phyloP scores from a whole-genome alignment of 1,140 invertebrate species.

The Trinorchestia longiramus region DNA sequence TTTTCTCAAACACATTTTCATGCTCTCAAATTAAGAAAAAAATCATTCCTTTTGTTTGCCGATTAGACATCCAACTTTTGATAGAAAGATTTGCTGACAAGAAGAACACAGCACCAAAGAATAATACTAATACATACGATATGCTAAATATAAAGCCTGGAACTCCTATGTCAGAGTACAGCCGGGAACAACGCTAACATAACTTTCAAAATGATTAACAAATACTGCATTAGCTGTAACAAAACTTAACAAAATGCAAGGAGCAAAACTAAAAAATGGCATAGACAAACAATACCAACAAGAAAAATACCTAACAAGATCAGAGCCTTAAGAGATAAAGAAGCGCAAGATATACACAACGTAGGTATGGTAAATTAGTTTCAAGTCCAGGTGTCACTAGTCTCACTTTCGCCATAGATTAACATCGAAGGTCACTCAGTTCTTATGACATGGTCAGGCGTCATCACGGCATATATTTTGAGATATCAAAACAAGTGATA shows the following conservation, averaged over 20 bases:
- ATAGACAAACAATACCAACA: constrained; percentile 3
- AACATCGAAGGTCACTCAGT: not conserved
- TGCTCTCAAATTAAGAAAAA: not conserved
- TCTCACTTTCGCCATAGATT: not conserved
- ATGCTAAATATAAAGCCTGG: not conserved
- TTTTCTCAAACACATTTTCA: not conserved
- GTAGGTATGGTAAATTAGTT: not conserved
- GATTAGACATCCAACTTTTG: not conserved
- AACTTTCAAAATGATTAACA: not conserved
- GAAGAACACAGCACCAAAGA: constrained; percentile 36
- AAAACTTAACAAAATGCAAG: constrained; percentile 43
- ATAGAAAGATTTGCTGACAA: not conserved
- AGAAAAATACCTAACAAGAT: constrained; percentile 24
- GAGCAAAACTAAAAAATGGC: constrained; percentile 18
- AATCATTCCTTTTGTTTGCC: not conserved
- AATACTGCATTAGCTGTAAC: not conserved
- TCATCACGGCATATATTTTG: not conserved
- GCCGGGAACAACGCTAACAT: constrained; percentile 1
- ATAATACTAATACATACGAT: not conserved
- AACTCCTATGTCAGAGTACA: not conserved
- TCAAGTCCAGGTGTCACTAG: not conserved
- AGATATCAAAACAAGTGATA: not conserved
- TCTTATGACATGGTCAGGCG: not conserved
- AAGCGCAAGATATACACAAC: constrained; percentile 30
- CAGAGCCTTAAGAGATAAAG: not conserved